Evolutionary conservation across 2,797 vertebrate genomes (phyloP), one percentile per base, ranked within the genome.

Genomic region (Furcifer pardalis): DNA sequence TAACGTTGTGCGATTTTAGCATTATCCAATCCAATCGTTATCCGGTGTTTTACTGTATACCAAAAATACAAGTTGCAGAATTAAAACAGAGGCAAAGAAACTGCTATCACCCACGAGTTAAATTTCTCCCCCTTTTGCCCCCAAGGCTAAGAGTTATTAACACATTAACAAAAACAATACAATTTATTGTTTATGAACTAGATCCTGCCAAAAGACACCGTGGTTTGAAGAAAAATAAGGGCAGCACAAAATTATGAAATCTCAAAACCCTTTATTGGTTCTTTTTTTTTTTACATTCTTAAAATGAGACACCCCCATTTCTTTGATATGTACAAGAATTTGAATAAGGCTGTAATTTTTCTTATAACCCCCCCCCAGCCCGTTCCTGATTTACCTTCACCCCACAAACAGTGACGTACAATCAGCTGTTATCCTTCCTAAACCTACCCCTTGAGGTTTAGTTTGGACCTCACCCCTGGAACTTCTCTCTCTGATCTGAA

Each of bases 261-360:
- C 75, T 77, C 82, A 77, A 87, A 81, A 84, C 65, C 73, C 60
- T 87, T 87, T 87, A 87, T 87, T 87, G 73, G 77, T 81, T 69
- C 12, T 63, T 69, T 49, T 65, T 56, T 60, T 46, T 60, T 77
- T 77, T 87, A 87, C 86, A 87, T 87, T 87, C 82, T 63, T 84
- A 81, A 84, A 80, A 81, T 72, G 78, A 81, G 73, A 77, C 73
- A 71, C 56, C 73, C 35, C 82, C 42, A 49, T 23, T 65, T 81
- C 78, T 75, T 44, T 71, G 73, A 71, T 81, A 77, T 84, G 73
- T 81, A 87, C 86, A 87, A 62, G 71, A 77, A 65, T 73, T 46
- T 44, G 56, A 46, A 66, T 84, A 84, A 87, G 82, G 86, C 78
- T 84, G 74, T 63, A 19, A 32, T 56, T 56, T 19, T 56, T 56